These are phyloP conservation scores for Pogonomyrmex californicus DNA, from an alignment of 1,140 invertebrate species.

Conservation along the genomic window DNA sequence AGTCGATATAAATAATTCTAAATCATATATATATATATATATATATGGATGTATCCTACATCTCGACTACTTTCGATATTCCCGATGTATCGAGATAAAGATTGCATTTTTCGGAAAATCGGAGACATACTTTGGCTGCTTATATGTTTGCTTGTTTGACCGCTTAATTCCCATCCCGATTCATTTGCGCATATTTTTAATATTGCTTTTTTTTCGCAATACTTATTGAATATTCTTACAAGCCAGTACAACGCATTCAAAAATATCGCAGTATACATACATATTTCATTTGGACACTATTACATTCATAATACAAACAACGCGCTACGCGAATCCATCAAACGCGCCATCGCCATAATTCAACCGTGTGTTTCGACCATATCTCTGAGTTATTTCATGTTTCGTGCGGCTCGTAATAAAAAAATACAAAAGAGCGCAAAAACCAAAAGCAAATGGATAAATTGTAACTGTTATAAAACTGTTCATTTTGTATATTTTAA, in stretches of 20 bases:
- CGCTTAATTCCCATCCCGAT: background rate
- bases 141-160: background rate
- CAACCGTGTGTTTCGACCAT: constrained; percentile 54
- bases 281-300: constrained; percentile 59
- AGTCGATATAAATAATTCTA: background rate
- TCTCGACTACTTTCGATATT: background rate
- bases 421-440: constrained; percentile 39
- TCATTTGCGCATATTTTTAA: background rate
- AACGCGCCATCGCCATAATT: constrained; percentile 57
- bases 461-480: constrained; percentile 47
- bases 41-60: background rate
- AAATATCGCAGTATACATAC: constrained; percentile 51
- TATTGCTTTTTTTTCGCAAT: background rate
- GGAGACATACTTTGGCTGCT: background rate
- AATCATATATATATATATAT: background rate
- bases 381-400: constrained; percentile 60
- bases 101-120: background rate
- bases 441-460: constrained; percentile 56
- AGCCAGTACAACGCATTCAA: constrained; percentile 38
- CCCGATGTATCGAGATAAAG: background rate
- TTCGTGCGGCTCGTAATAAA: constrained; percentile 39
- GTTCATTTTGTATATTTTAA: constrained; percentile 46
- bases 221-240: constrained; percentile 60
- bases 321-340: constrained; percentile 53
- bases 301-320: constrained; percentile 44